Evolutionary conservation across 2,888 invertebrate genomes (phyloP).

Genomic region (Meghimatium bilineatum): DNA sequence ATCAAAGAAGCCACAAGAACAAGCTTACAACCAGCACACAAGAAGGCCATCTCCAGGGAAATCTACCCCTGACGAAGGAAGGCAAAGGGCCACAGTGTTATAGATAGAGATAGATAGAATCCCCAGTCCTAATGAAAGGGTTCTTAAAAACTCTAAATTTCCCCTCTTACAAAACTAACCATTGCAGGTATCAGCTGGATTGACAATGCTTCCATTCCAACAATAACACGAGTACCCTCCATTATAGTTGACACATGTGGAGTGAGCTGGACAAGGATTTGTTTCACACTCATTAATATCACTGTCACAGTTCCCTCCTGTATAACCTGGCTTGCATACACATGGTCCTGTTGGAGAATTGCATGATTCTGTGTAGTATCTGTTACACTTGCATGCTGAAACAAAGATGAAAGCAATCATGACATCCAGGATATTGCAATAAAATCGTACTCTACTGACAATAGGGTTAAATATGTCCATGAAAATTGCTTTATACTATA

Average conservation of each 20-base stretch:
- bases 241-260: background rate
- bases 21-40: too few relatives aligned
- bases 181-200: background rate
- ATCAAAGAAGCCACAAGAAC: too few relatives aligned
- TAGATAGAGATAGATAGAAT: too few relatives aligned
- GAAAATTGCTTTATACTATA: too few relatives aligned
- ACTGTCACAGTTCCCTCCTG: background rate
- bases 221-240: background rate
- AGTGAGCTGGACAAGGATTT: constrained; percentile 12
- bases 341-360: constrained; percentile 8
- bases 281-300: background rate
- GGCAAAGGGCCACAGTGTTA: too few relatives aligned
- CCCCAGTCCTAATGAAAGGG: too few relatives aligned
- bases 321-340: constrained; percentile 1
- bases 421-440: too few relatives aligned
- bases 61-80: too few relatives aligned
- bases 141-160: too few relatives aligned
- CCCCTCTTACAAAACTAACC: background rate
- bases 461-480: too few relatives aligned
- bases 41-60: too few relatives aligned
- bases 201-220: constrained; percentile 6
- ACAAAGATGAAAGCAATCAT: background rate
- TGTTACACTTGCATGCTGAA: constrained; percentile 2
- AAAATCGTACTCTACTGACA: too few relatives aligned
- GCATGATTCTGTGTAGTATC: background rate